These are phyloP conservation scores for Unio pictorum DNA, from an alignment of 2,888 invertebrate genomes.

Conservation along the genomic window DNA sequence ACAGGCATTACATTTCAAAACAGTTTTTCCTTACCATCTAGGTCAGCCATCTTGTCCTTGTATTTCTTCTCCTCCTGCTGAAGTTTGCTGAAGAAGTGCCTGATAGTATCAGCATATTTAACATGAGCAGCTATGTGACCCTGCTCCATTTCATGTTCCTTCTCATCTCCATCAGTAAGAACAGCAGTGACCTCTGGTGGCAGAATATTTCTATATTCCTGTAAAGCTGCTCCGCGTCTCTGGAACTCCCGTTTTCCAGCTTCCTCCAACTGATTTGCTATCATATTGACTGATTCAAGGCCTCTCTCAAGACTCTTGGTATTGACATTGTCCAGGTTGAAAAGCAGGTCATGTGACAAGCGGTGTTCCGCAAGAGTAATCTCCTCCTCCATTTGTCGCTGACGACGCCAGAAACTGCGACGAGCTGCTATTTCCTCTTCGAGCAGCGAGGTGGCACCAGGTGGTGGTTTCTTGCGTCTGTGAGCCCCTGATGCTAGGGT, in stretches of 20 bases:
- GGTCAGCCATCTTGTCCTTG: constrained; percentile 54
- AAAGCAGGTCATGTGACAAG: constrained; percentile 52
- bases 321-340: constrained; percentile 52
- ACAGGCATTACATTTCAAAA: no score
- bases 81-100: constrained; percentile 63
- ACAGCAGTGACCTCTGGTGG: constrained; percentile 63
- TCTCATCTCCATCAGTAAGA: constrained; percentile 58
- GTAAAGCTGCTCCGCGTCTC: constrained; percentile 61
- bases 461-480: constrained; percentile 61
- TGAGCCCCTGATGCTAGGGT: constrained; percentile 62
- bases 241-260: constrained; percentile 60
- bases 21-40: constrained; percentile 44
- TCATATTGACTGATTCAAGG: constrained; percentile 47
- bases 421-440: constrained; percentile 66
- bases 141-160: constrained; percentile 56
- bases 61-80: constrained; percentile 62
- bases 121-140: constrained; percentile 57
- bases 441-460: constrained; percentile 62
- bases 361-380: constrained; percentile 55
- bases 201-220: constrained; percentile 57
- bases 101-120: constrained; percentile 56
- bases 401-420: constrained; percentile 64
- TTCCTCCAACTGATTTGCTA: constrained; percentile 54
- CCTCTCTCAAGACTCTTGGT: constrained; percentile 38
- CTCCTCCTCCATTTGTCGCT: constrained; percentile 61